Base-by-base conservation (phyloP, 2,113 vertebrate genomes). In the Megaptera novaeangliae region DNA sequence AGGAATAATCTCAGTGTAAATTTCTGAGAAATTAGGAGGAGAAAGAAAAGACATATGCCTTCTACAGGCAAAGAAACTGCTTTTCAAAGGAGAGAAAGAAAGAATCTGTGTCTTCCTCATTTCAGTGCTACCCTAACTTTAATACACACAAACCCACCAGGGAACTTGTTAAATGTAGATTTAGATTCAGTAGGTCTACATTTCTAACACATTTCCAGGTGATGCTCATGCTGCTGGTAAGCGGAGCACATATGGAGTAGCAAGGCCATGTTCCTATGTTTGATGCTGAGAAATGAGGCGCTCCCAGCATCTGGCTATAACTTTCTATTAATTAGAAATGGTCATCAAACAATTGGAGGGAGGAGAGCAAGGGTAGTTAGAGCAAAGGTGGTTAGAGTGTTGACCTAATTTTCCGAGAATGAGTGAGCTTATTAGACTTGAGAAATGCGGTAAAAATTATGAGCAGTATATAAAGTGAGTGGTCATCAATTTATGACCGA, bases 281-380 rank as follows among this genome's bases (percentile, higher is more conserved):
- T 74, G 52, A 13, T 83, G 8, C 41, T 68, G 41, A 91, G 17
- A 74, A 85, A 46, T 78, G 69, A 81, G 5, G 20, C 20, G 72
- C 15, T 77, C 55, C 41, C 61, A 66, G 77, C 69, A 88, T 74
- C 63, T 93, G 92, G 41, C 63, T 68, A 3, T 61, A 52, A 39
- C 87, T 91, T 91, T 64, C 68, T 57, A n/a, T 93, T 91, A 72
- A 84, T 88, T 93, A 95, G 69, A 87, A 86, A 91, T 55, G 93
- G 20, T 72, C 46, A 39, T 69, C 55, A 49, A 57, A 74, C 91
- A 81, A 36, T 7, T 49, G n/a, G 55, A 84, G 34, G 27, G n/a
- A 63, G 21, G 34, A 66, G 46, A 87, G 6, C 21, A 86, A 57
- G 46, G 20, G 21, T 57, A 31, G 4, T 77, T 66, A 66, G 41